Evolutionary conservation across 2,888 invertebrate genomes (phyloP), one percentile per base, ranked within the genome.

Genomic region (Orthosia cruda): DNA sequence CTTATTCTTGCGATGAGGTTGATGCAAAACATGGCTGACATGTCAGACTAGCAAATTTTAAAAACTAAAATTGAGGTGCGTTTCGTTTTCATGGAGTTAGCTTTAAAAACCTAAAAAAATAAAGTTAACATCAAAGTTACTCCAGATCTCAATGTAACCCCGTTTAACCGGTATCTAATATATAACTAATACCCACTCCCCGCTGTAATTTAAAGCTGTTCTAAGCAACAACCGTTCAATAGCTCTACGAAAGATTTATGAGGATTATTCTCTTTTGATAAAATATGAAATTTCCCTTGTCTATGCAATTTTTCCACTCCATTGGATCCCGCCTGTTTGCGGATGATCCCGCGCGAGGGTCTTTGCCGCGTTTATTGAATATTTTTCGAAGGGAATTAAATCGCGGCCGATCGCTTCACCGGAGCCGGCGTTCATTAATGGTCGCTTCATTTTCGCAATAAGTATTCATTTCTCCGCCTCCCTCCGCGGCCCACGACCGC

Each of bases 381-480:
- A 95, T 94, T 95, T 95, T 94, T 93, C 92, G 92, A 93, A 93
- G 92, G 91, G 94, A 94, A 96, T 95, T 95, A 95, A 95, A 93
- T 93, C 92, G 91, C 91, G 91, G 91, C 87, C 89, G 93, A 93
- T 91, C 93, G 93, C 91, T 93, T 93, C 91, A 90, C 87, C 90
- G 92, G 90, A 92, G 91, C 88, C 90, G 89, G 90, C 91, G 91
- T 93, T 95, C 95, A 95, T 95, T 96, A 96, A 95, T 94, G 90
- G 90, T 84, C 91, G 93, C 93, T 94, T 95, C 95, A 95, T 95
- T 95, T 95, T 94, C 94, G 95, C 95, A 96, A 96, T 96, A 96
- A 96, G 96, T 95, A 95, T 96, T 96, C 95, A 95, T 95, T 95
- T 93, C 95, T 90, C 90, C 91, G 87, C 87, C 87, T 88, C 85